These are phyloP conservation scores for Drosophila rellima DNA, from an alignment of 2,888 invertebrate species.

Conservation along the genomic window DNA sequence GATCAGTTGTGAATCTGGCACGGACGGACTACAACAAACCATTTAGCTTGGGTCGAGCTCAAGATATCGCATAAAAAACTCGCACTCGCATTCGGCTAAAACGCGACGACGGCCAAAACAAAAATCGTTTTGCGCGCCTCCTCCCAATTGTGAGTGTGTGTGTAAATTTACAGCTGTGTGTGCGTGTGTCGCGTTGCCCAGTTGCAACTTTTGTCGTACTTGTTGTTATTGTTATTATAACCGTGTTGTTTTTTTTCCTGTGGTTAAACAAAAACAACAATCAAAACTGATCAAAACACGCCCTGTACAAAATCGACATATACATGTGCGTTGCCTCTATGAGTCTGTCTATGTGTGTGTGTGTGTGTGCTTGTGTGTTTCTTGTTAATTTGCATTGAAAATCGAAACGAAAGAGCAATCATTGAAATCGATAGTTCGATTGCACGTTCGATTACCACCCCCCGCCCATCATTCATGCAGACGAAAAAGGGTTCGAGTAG, in stretches of 20 bases:
- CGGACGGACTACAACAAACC: conserved; percentile 81
- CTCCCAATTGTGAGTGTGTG: conserved; percentile 43
- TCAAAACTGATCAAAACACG: conserved; percentile 42
- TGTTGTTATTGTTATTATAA: conserved; percentile 25
- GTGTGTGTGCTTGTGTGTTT: conserved; percentile 21
- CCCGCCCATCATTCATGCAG: neutral
- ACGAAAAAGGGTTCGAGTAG: conserved; percentile 29
- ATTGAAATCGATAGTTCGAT: conserved; percentile 51
- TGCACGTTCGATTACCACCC: conserved; percentile 10
- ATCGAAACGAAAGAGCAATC: conserved; percentile 28
- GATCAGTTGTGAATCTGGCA: conserved; percentile 86
- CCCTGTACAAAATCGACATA: conserved; percentile 32
- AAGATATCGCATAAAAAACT: conserved; percentile 48
- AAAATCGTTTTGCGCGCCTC: conserved; percentile 59
- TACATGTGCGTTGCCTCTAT: conserved; percentile 7
- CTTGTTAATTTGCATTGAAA: conserved; percentile 42
- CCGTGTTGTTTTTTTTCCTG: conserved; percentile 32
- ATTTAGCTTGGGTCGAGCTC: conserved; percentile 67
- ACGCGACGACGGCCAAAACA: conserved; percentile 32
- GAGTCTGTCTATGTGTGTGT: conserved; percentile 2
- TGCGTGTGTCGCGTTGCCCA: conserved; percentile 46
- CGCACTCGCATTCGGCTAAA: conserved; percentile 34
- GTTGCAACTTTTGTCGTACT: conserved; percentile 53
- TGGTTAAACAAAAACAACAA: conserved; percentile 44
- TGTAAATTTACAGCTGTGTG: conserved; percentile 23